Evolutionary conservation across 2,888 invertebrate genomes (phyloP), one percentile per base, ranked within the genome.

Genomic region (Tanypteryx hageni): DNA sequence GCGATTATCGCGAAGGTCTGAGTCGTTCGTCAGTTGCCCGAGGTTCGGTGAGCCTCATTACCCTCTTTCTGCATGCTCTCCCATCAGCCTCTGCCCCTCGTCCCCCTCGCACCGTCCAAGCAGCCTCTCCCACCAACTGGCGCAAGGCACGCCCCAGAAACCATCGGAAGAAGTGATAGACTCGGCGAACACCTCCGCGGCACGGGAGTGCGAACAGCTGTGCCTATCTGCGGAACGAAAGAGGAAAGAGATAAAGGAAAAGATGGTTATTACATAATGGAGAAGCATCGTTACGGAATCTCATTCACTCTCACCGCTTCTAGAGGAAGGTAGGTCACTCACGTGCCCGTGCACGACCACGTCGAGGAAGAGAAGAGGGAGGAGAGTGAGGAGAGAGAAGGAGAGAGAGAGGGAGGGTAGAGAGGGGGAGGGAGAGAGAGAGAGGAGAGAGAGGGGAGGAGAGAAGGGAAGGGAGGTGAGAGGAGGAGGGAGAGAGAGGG

Each of bases 171-270:
- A 95, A 8, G 92, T 94, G 81, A 96, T 96, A 0, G 97, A 97
- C 94, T 96, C 96, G 0, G 96, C 97, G 93, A 95, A 97, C 94
- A 96, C 96, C 0, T 93, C 93, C 0, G 96, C 96, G 0, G 97
- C 96, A 93, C 97, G 95, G 7, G 95, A 95, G 93, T 97, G 97
- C 93, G 96, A 96, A 93, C 97, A 97, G 9, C 96, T 95, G 0
- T 96, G 96, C 86, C 95, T 95, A 92, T 95, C 96, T 96, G 93
- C 59, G 93, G 92, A 93, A 92, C 94, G 93, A 85, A 18, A 64
- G 59, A 44, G n/a, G 27, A 14, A 85, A 82, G 85, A 92, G 89
- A 92, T 14, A 57, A 81, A 11, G 14, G 22, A 82, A 4, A 61
- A 22, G 10, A 81, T 31, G n/a, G 44, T 44, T 44, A 44, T 5